phyloP scores from a whole-genome alignment of 2,888 invertebrate genomes.

The Agrypnus murinus region DNA sequence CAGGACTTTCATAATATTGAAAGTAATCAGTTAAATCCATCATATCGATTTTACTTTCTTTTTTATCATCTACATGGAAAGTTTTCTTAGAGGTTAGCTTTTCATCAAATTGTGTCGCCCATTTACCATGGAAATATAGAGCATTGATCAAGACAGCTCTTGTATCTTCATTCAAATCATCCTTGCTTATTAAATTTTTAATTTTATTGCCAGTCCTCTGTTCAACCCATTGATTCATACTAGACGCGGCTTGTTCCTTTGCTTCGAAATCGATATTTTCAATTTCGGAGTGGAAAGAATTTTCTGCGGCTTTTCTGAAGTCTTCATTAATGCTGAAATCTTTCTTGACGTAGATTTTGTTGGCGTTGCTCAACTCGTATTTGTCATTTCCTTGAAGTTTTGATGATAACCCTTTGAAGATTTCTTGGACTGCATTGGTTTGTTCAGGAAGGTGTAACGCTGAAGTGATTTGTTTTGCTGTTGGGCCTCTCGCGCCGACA shows the following conservation, averaged over 20 bases:
- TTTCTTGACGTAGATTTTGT: conserved; percentile 78
- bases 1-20: conserved; percentile 14
- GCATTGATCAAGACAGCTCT: conserved; percentile 65
- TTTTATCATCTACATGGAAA: conserved; percentile 57
- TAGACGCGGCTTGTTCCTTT: conserved; percentile 53
- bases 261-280: conserved; percentile 67
- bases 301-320: conserved; percentile 75
- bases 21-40: conserved; percentile 63
- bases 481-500: conserved; percentile 64
- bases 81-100: conserved; percentile 55
- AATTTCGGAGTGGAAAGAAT: conserved; percentile 77
- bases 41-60: conserved; percentile 59
- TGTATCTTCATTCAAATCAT: conserved; percentile 56
- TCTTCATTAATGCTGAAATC: conserved; percentile 74
- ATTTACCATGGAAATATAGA: conserved; percentile 65
- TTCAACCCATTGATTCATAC: conserved; percentile 67
- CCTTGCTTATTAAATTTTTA: conserved; percentile 60
- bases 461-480: conserved; percentile 58
- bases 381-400: conserved; percentile 54
- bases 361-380: conserved; percentile 61
- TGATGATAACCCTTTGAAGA: conserved; percentile 52
- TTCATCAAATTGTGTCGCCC: conserved; percentile 54
- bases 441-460: conserved; percentile 54
- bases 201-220: conserved; percentile 64
- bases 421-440: conserved; percentile 34